Conservation (phyloP, 2,113 vertebrate species). For the Dromiciops gliroides region DNA sequence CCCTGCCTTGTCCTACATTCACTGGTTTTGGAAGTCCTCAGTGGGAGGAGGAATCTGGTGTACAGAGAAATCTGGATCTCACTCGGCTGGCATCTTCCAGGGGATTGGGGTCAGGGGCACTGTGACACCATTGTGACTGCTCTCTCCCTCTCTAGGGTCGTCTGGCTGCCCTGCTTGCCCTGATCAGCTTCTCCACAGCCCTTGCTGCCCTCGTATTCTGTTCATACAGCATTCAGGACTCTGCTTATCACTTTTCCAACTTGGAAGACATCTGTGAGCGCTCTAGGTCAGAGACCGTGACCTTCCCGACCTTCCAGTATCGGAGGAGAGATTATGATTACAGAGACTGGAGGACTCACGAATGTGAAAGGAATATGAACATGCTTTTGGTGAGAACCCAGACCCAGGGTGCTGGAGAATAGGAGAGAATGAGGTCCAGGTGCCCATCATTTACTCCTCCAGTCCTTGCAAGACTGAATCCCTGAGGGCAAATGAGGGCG, state of each 20-base stretch:
- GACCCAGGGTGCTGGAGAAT: neutral
- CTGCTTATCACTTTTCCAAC: neutral
- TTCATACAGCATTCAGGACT: slow-evolving; percentile 35
- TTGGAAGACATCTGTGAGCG: neutral
- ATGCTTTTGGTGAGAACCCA: slow-evolving; percentile 53
- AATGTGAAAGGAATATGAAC: neutral
- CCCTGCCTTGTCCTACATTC: neutral
- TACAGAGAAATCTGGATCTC: neutral
- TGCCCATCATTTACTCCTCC: neutral
- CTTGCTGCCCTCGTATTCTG: slow-evolving; percentile 20
- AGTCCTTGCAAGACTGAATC: neutral
- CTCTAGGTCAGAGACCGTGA: accelerated
- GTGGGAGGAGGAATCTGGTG: neutral
- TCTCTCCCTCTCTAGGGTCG: slow-evolving; percentile 41
- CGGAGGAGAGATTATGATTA: accelerated
- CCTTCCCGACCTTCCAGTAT: accelerated
- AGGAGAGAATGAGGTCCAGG: neutral
- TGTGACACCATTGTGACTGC: neutral
- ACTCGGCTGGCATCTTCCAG: neutral
- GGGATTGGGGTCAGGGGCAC: neutral
- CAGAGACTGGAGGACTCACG: accelerated
- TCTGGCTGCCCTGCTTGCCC: slow-evolving; percentile 14
- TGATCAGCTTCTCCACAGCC: neutral
- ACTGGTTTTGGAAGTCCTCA: neutral
- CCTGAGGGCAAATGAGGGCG: neutral